A percentile compares a stretch with the other conserved stretches of the same genome.
These are phyloP conservation scores for Eidolon dupreanum DNA, from an alignment of 2,797 vertebrate species.

Conservation along the genomic window DNA sequence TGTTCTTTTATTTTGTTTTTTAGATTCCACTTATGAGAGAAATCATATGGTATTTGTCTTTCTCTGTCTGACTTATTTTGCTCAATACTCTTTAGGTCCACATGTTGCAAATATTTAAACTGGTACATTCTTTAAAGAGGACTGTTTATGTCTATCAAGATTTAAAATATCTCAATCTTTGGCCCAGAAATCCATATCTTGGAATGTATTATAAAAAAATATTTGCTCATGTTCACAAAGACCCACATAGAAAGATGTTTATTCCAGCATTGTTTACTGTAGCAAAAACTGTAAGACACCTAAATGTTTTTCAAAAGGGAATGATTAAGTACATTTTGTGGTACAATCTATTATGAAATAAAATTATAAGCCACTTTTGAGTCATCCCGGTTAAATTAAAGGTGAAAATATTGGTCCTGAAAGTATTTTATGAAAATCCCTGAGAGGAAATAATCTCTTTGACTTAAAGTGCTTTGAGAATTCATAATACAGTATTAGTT, in stretches of 20 bases:
- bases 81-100: too few relatives aligned
- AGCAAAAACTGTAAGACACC: not conserved
- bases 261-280: constrained; percentile 21
- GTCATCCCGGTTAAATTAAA: constrained; percentile 44
- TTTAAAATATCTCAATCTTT: constrained; percentile 22
- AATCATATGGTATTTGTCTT: too few relatives aligned
- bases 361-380: constrained; percentile 22
- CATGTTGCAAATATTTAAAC: not conserved
- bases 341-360: constrained; percentile 10
- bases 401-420: constrained; percentile 40
- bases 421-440: not conserved
- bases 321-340: not conserved
- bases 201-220: not conserved
- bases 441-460: constrained; percentile 40
- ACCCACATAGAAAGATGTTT: not conserved
- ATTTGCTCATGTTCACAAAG: constrained; percentile 5
- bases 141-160: not conserved
- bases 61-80: too few relatives aligned
- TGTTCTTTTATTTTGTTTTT: too few relatives aligned
- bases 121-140: constrained; percentile 4
- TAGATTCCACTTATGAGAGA: too few relatives aligned
- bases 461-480: constrained; percentile 26
- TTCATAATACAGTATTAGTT: not conserved
- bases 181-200: not conserved
- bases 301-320: constrained; percentile 12